Conservation (phyloP, 2,113 vertebrate species). For the Lipophrys pholis region DNA sequence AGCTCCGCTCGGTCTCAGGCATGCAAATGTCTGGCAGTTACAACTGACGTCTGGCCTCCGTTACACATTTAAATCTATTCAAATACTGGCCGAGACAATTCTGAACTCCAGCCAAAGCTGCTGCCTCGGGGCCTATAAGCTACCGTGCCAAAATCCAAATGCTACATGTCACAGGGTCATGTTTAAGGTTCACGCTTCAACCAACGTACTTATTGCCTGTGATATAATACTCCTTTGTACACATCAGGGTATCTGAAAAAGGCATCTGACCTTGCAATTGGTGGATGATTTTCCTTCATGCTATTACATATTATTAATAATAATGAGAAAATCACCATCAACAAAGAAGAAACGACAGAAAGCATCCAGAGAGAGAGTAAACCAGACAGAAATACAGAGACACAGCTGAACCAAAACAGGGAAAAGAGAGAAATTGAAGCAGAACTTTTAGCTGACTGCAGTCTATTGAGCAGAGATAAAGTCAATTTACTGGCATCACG, state of each 20-base stretch:
- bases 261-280: background rate
- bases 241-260: background rate
- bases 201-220: background rate
- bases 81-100: conserved; percentile 53
- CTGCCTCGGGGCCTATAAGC: conserved; percentile 4
- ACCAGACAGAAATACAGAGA: conserved; percentile 6
- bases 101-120: conserved; percentile 2
- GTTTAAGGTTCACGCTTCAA: conserved; percentile 25
- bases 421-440: background rate
- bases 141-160: conserved; percentile 5
- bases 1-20: conserved; percentile 28
- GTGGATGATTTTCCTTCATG: conserved; percentile 12
- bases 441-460: conserved; percentile 27
- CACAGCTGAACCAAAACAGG: conserved; percentile 7
- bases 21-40: conserved; percentile 70
- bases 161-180: conserved; percentile 16
- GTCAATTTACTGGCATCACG: conserved; percentile 39
- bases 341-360: conserved; percentile 13
- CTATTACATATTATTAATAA: conserved; percentile 16
- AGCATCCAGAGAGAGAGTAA: background rate
- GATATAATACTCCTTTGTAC: background rate
- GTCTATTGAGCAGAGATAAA: conserved; percentile 28
- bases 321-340: conserved; percentile 35
- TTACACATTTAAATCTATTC: conserved; percentile 72
- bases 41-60: conserved; percentile 30